Evolutionary conservation across 2,113 vertebrate genomes (phyloP).

Genomic region (Rhizomys pruinosus): DNA sequence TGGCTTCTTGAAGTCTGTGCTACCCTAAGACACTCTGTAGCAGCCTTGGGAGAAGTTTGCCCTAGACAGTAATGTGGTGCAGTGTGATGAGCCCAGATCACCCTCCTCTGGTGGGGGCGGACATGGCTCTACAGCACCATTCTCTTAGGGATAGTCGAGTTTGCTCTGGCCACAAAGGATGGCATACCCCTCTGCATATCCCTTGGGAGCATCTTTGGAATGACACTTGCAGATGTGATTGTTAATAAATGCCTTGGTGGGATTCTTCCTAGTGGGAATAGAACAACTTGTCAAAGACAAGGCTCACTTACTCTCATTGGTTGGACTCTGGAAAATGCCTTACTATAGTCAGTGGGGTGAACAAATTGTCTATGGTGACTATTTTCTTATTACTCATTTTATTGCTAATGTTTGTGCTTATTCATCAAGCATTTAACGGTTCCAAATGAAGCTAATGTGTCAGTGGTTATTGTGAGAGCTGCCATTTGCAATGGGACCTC

Average conservation of each 20-base stretch:
- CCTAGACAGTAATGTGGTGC: background rate
- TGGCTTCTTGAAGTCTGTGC: background rate
- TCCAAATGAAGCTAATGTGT: background rate
- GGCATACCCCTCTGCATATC: background rate
- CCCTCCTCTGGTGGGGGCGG: background rate
- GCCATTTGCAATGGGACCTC: background rate
- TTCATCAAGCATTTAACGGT: conserved; percentile 2
- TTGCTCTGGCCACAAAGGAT: background rate
- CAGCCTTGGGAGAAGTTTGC: background rate
- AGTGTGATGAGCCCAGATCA: background rate
- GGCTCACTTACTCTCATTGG: background rate
- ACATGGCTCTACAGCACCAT: background rate
- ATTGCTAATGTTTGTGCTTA: background rate
- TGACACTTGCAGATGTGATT: background rate
- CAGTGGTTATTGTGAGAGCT: background rate
- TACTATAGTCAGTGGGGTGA: background rate
- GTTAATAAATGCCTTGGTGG: background rate
- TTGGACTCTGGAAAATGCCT: background rate
- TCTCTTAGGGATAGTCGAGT: background rate
- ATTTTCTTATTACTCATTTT: background rate
- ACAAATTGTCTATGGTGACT: background rate
- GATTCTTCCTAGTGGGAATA: background rate
- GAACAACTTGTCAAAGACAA: background rate
- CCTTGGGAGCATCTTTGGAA: background rate
- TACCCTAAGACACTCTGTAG: background rate